A percentile compares a stretch with the other conserved stretches of the same genome.
Evolutionary conservation across 1,140 invertebrate species (phyloP).

Genomic region (Daktulosphaira vitifoliae): DNA sequence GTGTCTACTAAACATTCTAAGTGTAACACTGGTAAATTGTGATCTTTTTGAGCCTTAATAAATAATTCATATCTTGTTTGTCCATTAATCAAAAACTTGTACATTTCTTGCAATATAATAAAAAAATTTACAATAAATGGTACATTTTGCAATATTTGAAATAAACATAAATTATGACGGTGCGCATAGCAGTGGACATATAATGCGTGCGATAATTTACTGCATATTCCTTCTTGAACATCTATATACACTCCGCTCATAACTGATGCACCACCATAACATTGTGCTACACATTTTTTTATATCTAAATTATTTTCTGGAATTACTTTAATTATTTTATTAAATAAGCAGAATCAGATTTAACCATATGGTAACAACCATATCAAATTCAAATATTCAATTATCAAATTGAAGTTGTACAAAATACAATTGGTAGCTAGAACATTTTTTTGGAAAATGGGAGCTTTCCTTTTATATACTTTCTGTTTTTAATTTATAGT

Average conservation of each 20-base stretch:
- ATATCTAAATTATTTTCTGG: constrained; percentile 8
- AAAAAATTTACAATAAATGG: not conserved
- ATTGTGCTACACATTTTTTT: not conserved
- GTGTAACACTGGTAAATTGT: not conserved
- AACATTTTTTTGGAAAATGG: too few species aligned
- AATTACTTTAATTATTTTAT: constrained; percentile 2
- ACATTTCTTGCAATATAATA: not conserved
- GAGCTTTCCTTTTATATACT: too few species aligned
- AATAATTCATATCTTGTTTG: constrained; percentile 10
- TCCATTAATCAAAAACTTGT: constrained; percentile 6
- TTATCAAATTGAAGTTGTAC: too few species aligned
- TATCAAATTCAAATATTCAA: too few species aligned
- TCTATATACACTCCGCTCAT: not conserved
- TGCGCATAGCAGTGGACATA: constrained; percentile 13
- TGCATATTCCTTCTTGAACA: not conserved
- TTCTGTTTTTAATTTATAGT: too few species aligned
- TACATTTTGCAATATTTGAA: not conserved
- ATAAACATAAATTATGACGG: not conserved
- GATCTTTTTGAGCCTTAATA: not conserved
- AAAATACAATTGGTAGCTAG: too few species aligned
- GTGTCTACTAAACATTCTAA: not conserved
- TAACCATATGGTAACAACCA: not conserved
- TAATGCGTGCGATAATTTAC: not conserved
- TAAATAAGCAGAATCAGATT: not conserved
- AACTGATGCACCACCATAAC: constrained; percentile 4